Evolutionary conservation across 2,888 invertebrate genomes (phyloP), one percentile per base, ranked within the genome.

Genomic region (Drosophila aldrichi): DNA sequence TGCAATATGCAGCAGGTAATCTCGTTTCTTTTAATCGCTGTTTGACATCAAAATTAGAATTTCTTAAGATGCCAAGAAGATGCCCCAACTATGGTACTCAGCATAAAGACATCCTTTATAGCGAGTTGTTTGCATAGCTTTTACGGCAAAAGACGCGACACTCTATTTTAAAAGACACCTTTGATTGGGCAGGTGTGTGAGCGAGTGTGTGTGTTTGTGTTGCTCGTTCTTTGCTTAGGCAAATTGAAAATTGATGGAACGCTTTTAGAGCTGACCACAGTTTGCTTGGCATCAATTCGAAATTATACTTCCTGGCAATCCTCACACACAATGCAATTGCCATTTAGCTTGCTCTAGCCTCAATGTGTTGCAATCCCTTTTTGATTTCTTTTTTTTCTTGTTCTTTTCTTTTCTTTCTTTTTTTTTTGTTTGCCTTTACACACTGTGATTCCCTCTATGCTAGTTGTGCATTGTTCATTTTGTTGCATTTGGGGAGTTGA

Each of bases 21-120:
- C 92, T 92, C 90, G 91, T 90, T 86, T 78, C 89, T 91, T 91
- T 90, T 92, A 92, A 92, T 92, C 92, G 91, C 90, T 92, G 92
- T 92, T 92, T 92, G 90, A 91, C 91, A 92, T 92, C 92, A 91
- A 89, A 92, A 92, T 92, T 92, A 88, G 74, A 89, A 82, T 82
- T 81, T 87, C 89, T 87, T 84, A 85, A 84, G 84, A 89, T 74
- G 89, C 84, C 44, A 59, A 49, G 44, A 38, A 46, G 44, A 43
- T 5, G 25, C 40, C 54, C 49, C 46, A 46, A 46, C 43, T 54
- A 41, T 22, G 41, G 49, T 14, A 55, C 48, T 38, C 69, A 54
- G 78, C 54, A 74, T 65, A 70, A 60, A 43, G 44, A 58, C 46
- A 54, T 40, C 43, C 71, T 86, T 71, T 70, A 59, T 61, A 41